Conservation (phyloP, 1,140 invertebrate species). For the Drosophila azteca region DNA sequence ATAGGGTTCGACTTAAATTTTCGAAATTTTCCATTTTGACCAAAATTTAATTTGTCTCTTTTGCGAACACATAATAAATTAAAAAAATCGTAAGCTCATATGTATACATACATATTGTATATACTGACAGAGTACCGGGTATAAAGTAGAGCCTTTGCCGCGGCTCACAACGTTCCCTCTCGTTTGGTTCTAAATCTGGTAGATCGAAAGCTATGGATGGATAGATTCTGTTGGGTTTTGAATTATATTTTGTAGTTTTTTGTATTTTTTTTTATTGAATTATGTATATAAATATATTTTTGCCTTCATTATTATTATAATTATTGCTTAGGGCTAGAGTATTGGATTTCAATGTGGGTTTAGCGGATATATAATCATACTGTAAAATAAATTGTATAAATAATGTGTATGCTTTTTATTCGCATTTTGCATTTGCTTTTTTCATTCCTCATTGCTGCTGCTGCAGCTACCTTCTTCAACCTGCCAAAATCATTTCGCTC, state of each 20-base stretch:
- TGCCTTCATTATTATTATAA: slow-evolving; percentile 58
- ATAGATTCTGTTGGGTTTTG: not conserved
- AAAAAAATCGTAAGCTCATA: too few relatives aligned
- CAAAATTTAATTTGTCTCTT: too few relatives aligned
- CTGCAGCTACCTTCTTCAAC: not conserved
- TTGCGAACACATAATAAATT: too few relatives aligned
- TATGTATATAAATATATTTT: slow-evolving; percentile 82
- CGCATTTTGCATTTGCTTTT: slow-evolving; percentile 23
- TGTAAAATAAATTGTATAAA: slow-evolving; percentile 80
- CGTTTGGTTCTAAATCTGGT: too few relatives aligned
- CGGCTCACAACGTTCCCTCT: too few relatives aligned
- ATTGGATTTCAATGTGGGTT: slow-evolving; percentile 57
- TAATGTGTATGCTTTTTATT: slow-evolving; percentile 68
- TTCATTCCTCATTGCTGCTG: slow-evolving; percentile 18
- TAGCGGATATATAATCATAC: slow-evolving; percentile 55
- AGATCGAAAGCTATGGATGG: too few relatives aligned
- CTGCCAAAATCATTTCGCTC: not conserved
- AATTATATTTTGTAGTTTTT: slow-evolving; percentile 38
- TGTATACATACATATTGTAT: too few relatives aligned
- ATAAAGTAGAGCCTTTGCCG: too few relatives aligned
- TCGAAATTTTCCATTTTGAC: too few relatives aligned
- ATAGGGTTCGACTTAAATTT: too few relatives aligned
- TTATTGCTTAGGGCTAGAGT: slow-evolving; percentile 76
- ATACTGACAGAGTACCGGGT: too few relatives aligned
- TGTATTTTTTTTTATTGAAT: slow-evolving; percentile 69